Evolutionary conservation across 2,888 invertebrate species (phyloP), one percentile per base, ranked within the genome.

Genomic region (Cinara cedri): DNA sequence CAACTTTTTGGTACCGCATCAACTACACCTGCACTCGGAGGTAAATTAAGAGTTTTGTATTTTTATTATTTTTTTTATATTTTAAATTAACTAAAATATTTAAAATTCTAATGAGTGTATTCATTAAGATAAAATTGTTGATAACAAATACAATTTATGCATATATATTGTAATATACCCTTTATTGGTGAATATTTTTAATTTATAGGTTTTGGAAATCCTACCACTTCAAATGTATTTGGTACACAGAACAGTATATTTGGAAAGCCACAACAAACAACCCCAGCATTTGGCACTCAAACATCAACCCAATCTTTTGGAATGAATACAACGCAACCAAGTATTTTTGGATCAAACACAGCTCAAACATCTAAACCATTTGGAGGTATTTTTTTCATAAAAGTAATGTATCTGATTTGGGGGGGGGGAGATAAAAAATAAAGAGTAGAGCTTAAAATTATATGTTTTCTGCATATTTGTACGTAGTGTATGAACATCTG

Each of bases 241-340:
- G 87, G 3, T 86, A 87, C 90, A 81, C 88, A 89, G 0, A 87
- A 89, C 1, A 75, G 89, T 68, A 87, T 92, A 54, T 91, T 94
- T 86, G 91, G 91, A 0, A 91, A 91, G 86, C 89, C 78, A 34
- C 76, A 88, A 88, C 87, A 81, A 72, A 46, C 81, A n/a, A 57
- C 74, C 82, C 87, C 89, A 71, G 89, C 87, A 16, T 91, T 91
- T 84, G 91, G 91, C 62, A 84, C 87, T 16, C 85, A 86, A 66
- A 86, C 90, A 4, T 86, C 89, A 0, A 87, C 88, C n/a, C 84
- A 85, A 84, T 84, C 85, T 44, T 86, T 86, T 82, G 88, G 88
- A 1, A 85, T 85, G 78, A 86, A 87, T 0, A 86, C 88, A 0
- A 85, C 89, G 54, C 83, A 85, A 26, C 76, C 83, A 2, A 84